Evolutionary conservation across 1,140 invertebrate species (phyloP).

Genomic region (Euglossa dilemma): DNA sequence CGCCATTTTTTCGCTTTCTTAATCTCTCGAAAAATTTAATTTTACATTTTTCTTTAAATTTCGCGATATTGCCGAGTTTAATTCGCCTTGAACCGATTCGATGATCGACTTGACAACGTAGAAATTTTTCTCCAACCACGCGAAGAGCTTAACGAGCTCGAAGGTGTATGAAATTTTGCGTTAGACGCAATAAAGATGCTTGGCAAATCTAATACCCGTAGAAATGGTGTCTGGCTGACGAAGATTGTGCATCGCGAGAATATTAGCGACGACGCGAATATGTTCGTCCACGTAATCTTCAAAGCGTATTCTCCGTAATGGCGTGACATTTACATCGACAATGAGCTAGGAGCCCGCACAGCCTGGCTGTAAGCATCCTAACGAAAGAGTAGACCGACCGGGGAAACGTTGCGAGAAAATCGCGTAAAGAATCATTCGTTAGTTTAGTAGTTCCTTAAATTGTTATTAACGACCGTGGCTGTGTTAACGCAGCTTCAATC

Average conservation of each 20-base stretch:
- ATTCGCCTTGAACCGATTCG: background rate
- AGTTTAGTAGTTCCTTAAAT: too few relatives aligned
- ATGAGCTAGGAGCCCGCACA: background rate
- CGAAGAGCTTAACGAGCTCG: too few relatives aligned
- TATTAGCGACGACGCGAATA: background rate
- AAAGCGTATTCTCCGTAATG: background rate
- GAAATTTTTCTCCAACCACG: background rate
- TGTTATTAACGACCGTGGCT: too few relatives aligned
- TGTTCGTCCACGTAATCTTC: background rate
- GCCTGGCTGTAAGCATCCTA: constrained; percentile 7
- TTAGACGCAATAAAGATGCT: background rate
- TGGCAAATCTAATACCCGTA: background rate
- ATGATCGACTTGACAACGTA: background rate
- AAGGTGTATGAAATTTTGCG: background rate
- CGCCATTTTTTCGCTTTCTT: too few relatives aligned
- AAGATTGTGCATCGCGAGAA: background rate
- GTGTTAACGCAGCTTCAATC: too few relatives aligned
- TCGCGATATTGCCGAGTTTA: background rate
- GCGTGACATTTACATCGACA: constrained; percentile 10
- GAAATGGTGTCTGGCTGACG: background rate
- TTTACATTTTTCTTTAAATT: too few relatives aligned
- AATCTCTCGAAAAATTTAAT: too few relatives aligned
- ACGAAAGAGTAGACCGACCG: background rate
- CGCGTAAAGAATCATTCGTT: too few relatives aligned
- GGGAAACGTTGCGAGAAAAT: background rate